phyloP scores from a whole-genome alignment of 2,797 vertebrate species.

The Neopelma chrysocephalum region DNA sequence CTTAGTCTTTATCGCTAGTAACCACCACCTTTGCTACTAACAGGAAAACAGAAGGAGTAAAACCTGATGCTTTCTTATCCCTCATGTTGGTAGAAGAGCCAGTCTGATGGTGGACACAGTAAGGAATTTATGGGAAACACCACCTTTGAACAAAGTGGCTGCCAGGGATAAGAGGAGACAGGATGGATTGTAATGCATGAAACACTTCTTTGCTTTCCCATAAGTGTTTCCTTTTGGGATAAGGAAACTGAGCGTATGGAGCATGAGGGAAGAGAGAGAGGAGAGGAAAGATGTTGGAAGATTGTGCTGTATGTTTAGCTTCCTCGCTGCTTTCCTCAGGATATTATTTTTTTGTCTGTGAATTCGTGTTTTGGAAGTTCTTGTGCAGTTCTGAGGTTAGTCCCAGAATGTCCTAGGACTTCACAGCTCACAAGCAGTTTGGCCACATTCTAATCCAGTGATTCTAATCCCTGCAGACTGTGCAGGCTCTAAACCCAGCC shows the following conservation, averaged over 20 bases:
- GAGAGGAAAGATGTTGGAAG: background rate
- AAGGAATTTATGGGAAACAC: background rate
- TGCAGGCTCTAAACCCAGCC: background rate
- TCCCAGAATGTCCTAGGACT: background rate
- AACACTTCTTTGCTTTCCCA: background rate
- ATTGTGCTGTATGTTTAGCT: background rate
- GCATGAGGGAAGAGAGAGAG: background rate
- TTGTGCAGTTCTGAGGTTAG: background rate
- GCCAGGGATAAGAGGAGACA: background rate
- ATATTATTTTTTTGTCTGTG: background rate
- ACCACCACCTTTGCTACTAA: background rate
- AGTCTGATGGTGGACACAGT: background rate
- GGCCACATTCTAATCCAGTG: background rate
- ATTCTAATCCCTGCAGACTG: background rate
- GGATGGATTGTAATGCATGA: background rate
- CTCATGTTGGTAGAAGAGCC: background rate
- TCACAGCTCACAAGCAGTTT: background rate
- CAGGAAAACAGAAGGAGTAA: background rate
- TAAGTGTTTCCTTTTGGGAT: background rate
- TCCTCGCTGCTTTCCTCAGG: background rate
- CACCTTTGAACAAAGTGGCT: background rate
- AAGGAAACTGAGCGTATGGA: background rate
- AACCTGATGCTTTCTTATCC: background rate
- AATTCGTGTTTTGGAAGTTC: background rate
- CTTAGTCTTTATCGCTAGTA: background rate